Conservation (phyloP, 2,113 vertebrate species). For the Bagarius yarrelli region DNA sequence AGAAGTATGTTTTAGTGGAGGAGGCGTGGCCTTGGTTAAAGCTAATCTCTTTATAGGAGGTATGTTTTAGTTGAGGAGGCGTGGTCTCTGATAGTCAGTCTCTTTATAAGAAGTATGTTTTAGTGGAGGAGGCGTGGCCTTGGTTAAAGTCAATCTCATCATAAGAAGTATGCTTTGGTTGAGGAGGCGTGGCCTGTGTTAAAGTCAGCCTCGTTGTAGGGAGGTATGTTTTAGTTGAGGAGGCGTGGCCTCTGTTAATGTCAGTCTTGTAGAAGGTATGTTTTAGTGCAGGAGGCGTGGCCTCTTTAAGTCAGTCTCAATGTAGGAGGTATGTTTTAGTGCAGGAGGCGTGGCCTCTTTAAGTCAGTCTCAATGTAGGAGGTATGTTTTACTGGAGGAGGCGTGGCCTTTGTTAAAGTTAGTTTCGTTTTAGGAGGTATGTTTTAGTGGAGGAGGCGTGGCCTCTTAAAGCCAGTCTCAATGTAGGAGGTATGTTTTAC, state of each 20-base stretch:
- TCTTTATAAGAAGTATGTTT: not conserved
- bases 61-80: not conserved
- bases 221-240: too few relatives aligned
- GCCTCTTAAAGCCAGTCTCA: not conserved
- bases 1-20: not conserved
- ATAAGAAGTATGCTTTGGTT: not conserved
- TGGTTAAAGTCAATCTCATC: not conserved
- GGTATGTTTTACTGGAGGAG: not conserved
- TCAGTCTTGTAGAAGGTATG: not conserved
- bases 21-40: not conserved
- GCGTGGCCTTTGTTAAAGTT: not conserved
- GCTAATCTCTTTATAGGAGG: not conserved
- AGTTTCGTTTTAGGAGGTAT: too few relatives aligned
- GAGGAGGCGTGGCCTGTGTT: not conserved
- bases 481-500: not conserved
- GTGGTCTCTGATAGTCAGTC: not conserved
- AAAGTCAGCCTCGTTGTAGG: not conserved
- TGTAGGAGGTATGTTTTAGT: too few relatives aligned
- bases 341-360: not conserved
- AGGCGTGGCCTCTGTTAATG: not conserved
- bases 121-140: not conserved
- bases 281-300: not conserved
- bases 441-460: not conserved
- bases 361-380: not conserved
- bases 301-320: not conserved